Evolutionary conservation across 1,140 invertebrate genomes (phyloP), one percentile per base, ranked within the genome.

Genomic region (Apis dorsata): DNA sequence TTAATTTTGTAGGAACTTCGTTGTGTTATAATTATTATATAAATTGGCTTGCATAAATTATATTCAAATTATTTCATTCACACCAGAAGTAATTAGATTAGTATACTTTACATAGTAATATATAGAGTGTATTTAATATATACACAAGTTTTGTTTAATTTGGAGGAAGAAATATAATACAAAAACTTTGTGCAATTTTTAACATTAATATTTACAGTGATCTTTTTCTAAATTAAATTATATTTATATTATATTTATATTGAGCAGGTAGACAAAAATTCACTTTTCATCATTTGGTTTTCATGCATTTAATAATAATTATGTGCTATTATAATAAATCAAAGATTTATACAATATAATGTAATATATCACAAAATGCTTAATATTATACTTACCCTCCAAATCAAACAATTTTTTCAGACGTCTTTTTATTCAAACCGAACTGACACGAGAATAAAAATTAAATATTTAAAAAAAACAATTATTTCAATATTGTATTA

Each of bases 311-410:
- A 44, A 70, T 70, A 53, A 17, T 24, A 70, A 24, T 15, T 17
- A 53, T 24, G 17, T 49, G 49, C 13, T 21, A 7, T 13, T n/a
- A 49, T 71, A 24, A 24, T 24, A 24, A 71, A 49, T 10, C 21
- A 2, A 71, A 19, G 11, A 24, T 34, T 53, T 10, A 28, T 15
- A 55, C 19, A 55, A 12, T 55, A 28, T 55, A 55, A 44, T 7
- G 34, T 44, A 44, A 44, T 44, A 72, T 55, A 19, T 28, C 28
- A 28, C 19, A 53, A 19, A 28, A 55, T 5, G 17, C 28, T 71
- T 71, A 49, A 71, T 34, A 19, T 55, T 21, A 72, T 72, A 72
- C 70, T 72, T 72, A 72, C 70, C 70, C 70, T 72, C 70, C 70
- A 72, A 72, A 72, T 72, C 24, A 72, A 72, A 72, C 70, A 72